A percentile compares a stretch with the other conserved stretches of the same genome.
Conservation (phyloP, 2,888 invertebrate species). For the Altica lythri region DNA sequence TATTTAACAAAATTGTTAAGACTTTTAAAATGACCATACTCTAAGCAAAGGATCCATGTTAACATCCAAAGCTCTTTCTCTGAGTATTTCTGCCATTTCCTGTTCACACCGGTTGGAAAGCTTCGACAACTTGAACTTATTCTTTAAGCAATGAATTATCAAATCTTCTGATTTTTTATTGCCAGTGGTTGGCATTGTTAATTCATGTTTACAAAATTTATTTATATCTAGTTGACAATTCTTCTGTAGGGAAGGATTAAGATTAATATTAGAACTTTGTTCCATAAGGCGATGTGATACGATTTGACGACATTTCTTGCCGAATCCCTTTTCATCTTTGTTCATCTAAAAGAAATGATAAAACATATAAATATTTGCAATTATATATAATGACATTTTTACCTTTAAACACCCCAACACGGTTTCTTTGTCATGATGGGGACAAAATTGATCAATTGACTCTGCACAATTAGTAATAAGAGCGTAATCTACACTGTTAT, state of each 20-base stretch:
- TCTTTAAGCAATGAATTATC: constrained; percentile 82
- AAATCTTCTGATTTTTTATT: constrained; percentile 78
- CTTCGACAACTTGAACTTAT: constrained; percentile 75
- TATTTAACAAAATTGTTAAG: no score
- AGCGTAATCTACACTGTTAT: constrained; percentile 86
- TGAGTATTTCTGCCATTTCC: constrained; percentile 79
- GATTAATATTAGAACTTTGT: constrained; percentile 86
- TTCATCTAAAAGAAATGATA: constrained; percentile 61
- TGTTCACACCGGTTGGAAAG: constrained; percentile 78
- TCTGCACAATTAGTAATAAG: constrained; percentile 81
- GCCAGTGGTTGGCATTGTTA: constrained; percentile 42
- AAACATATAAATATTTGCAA: not conserved
- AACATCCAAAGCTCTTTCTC: constrained; percentile 89
- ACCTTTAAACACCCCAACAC: constrained; percentile 80
- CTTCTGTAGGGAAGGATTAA: constrained; percentile 82
- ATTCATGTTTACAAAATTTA: constrained; percentile 61
- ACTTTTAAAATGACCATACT: no score
- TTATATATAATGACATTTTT: constrained; percentile 29
- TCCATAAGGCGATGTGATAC: constrained; percentile 89
- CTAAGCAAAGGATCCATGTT: constrained; percentile 83
- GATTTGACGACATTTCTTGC: constrained; percentile 79
- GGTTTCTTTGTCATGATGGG: constrained; percentile 69
- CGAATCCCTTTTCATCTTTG: constrained; percentile 78
- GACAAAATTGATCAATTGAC: constrained; percentile 86
- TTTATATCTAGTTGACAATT: constrained; percentile 83